A percentile compares a stretch with the other conserved stretches of the same genome.
phyloP scores from a whole-genome alignment of 2,888 invertebrate genomes.

The Tachystola acroxantha region DNA sequence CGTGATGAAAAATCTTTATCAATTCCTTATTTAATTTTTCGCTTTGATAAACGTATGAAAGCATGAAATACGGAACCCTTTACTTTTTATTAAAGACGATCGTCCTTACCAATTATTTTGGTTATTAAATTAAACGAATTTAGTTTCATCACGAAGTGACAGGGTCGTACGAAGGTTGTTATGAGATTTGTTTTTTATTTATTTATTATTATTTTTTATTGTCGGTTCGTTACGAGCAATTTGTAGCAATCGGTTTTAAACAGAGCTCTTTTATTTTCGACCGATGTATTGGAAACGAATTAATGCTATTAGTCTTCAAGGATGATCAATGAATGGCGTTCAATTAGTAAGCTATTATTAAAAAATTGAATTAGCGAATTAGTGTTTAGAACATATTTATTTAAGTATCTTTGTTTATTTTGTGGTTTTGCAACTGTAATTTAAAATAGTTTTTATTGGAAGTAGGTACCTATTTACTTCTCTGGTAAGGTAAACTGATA shows the following conservation, averaged over 20 bases:
- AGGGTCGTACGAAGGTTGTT: conserved; percentile 15
- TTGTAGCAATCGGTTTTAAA: conserved; percentile 4
- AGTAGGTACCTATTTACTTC: too few relatives aligned
- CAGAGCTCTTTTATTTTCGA: neutral
- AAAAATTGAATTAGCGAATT: neutral
- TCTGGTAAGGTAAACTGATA: too few relatives aligned
- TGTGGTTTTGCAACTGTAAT: too few relatives aligned
- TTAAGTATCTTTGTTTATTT: neutral
- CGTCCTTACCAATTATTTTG: conserved; percentile 8
- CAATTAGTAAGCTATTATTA: neutral
- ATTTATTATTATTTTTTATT: conserved; percentile 3
- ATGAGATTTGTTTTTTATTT: conserved; percentile 6
- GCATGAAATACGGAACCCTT: conserved; percentile 7
- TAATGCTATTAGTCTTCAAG: neutral
- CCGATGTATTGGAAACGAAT: neutral
- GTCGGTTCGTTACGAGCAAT: conserved; percentile 4
- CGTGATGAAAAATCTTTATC: too few relatives aligned
- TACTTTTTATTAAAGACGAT: too few relatives aligned
- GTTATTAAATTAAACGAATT: conserved; percentile 25
- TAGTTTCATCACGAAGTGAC: conserved; percentile 16
- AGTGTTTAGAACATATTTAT: neutral
- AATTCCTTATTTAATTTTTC: too few relatives aligned
- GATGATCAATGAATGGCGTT: neutral
- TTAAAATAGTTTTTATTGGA: too few relatives aligned
- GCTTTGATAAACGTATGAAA: too few relatives aligned